Base-by-base conservation (phyloP, 2,888 invertebrate genomes). In the Lasioglossum villosulum region DNA sequence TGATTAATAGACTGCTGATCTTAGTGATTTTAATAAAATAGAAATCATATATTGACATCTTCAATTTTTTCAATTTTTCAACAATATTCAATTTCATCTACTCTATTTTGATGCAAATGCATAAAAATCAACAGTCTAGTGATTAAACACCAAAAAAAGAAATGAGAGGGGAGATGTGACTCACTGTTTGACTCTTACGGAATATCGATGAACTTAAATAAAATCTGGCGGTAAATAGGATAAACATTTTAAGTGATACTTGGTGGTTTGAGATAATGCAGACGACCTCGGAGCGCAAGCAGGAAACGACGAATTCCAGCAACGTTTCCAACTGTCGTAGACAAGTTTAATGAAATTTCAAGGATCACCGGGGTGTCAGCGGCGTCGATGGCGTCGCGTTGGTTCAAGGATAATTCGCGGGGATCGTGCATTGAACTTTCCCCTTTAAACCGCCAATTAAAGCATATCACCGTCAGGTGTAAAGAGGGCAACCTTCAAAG, bases 401-500 rank as follows among this genome's bases (percentile, higher is more conserved):
- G 23, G 68, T 75, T 68, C 39, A 34, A 42, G 52, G 34, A 75
- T 75, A 68, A 75, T 80, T 56, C 68, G 48, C 66, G 74, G 6
- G 30, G 30, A 39, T 23, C 52, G 70, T 27, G 27, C 34, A 42
- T 59, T 34, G 75, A 39, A 27, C 77, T 37, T 30, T 72, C 63
- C 77, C n/a, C 48, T 72, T 77, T 66, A 72, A 77, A 16, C 48
- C 14, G 19, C 27, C 48, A 37, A 48, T 34, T 82, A 52, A 23
- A 42, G 45, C 56, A 37, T 68, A 68, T 68, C 52, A 37, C 68
- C 37, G 30, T 4, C 37, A n/a, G 23, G 23, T 52, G 42, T 30
- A 34, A 75, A 83, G 72, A 45, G 66, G 34, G 52, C 30, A 73
- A 37, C 37, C 52, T 68, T 83, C 83, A 78, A 72, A 56, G 70